These are phyloP conservation scores for Rousettus madagascariensis DNA, from an alignment of 2,797 vertebrate species.

Conservation along the genomic window DNA sequence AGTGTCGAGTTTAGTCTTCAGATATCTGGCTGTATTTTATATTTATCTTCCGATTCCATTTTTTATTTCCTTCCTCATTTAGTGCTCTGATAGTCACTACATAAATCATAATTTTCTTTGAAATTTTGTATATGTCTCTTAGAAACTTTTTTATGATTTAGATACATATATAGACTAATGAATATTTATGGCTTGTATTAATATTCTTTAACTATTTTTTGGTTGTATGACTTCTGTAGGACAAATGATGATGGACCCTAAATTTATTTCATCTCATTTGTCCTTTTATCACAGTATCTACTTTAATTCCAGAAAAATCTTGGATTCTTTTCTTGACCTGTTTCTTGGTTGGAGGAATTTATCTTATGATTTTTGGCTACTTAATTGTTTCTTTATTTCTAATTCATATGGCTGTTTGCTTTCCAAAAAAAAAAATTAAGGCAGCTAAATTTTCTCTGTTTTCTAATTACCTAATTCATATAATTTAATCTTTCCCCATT, in stretches of 20 bases:
- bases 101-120: neutral
- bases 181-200: neutral
- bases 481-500: conserved; percentile 11
- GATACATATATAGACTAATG: neutral
- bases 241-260: neutral
- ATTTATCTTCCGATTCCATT: neutral
- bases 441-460: neutral
- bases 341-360: neutral
- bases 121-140: neutral
- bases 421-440: neutral
- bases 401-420: neutral
- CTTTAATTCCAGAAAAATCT: neutral
- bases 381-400: conserved; percentile 3
- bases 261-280: neutral
- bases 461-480: neutral
- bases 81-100: neutral
- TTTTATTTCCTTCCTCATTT: neutral
- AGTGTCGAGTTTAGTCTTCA: neutral
- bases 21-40: neutral
- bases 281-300: neutral
- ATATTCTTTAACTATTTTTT: neutral
- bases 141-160: neutral
- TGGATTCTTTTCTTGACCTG: neutral
- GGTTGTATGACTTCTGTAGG: neutral
- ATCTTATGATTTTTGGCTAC: neutral